These are phyloP conservation scores for Neolamprologus caudopunctatus DNA, from an alignment of 2,113 vertebrate genomes.

Conservation along the genomic window DNA sequence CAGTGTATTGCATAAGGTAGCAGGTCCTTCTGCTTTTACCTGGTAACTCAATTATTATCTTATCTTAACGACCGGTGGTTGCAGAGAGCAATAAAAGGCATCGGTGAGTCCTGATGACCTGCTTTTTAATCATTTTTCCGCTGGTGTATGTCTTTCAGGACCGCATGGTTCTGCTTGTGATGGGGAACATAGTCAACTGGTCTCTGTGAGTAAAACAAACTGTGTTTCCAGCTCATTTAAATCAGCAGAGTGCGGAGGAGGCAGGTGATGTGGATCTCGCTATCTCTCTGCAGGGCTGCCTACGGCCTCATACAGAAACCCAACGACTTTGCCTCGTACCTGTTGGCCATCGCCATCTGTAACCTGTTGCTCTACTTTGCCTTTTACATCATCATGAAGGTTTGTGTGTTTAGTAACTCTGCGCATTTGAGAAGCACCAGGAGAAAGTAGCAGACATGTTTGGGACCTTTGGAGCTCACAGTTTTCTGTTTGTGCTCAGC, in stretches of 20 bases:
- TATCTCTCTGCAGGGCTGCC: constrained; percentile 73
- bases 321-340: constrained; percentile 94
- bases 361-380: constrained; percentile 97
- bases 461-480: neutral
- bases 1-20: neutral
- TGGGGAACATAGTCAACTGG: constrained; percentile 98
- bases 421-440: neutral
- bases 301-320: constrained; percentile 88
- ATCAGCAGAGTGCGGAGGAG: neutral
- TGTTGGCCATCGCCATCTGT: constrained; percentile 96
- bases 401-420: constrained; percentile 24
- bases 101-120: neutral
- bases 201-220: constrained; percentile 82
- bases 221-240: neutral
- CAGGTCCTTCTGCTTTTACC: neutral
- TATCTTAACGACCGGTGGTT: neutral
- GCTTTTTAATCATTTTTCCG: neutral
- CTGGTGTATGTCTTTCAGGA: constrained; percentile 71
- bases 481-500: constrained; percentile 27
- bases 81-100: neutral
- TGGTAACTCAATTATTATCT: neutral
- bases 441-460: neutral
- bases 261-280: neutral
- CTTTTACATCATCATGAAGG: constrained; percentile 99
- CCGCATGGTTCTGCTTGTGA: constrained; percentile 93